Evolutionary conservation across 2,888 invertebrate genomes (phyloP).

Genomic region (Alitta virens): DNA sequence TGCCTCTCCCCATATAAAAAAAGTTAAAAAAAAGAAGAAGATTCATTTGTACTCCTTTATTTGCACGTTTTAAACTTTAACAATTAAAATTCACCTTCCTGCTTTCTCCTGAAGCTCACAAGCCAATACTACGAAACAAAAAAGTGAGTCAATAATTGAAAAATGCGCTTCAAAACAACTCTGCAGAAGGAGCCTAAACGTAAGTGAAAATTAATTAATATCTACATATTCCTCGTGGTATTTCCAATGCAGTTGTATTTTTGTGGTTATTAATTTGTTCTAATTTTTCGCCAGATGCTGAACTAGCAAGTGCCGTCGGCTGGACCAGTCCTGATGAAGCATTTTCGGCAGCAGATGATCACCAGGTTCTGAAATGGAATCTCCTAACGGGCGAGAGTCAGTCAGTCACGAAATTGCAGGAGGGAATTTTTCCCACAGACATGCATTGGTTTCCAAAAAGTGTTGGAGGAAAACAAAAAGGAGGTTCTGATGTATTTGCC

Average conservation of each 20-base stretch:
- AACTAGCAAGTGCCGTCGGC: slow-evolving; percentile 83
- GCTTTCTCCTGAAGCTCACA: too few relatives aligned
- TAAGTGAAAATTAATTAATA: too few relatives aligned
- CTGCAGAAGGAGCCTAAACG: slow-evolving; percentile 75
- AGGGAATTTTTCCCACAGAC: slow-evolving; percentile 83
- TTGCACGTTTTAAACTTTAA: too few relatives aligned
- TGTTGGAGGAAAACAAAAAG: slow-evolving; percentile 49
- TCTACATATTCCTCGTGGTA: too few relatives aligned
- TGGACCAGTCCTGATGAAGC: slow-evolving; percentile 95
- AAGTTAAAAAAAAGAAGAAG: too few relatives aligned
- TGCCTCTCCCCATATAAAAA: too few relatives aligned
- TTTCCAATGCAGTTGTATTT: too few relatives aligned
- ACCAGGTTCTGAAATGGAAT: slow-evolving; percentile 84
- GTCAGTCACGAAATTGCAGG: slow-evolving; percentile 72
- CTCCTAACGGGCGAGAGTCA: slow-evolving; percentile 74
- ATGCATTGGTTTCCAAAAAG: slow-evolving; percentile 82
- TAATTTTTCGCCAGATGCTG: slow-evolving; percentile 58
- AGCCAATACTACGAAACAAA: too few relatives aligned
- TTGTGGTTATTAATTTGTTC: too few relatives aligned
- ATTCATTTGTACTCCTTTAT: too few relatives aligned
- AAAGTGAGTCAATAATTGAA: too few relatives aligned
- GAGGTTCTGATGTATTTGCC: slow-evolving; percentile 75
- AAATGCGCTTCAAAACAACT: slow-evolving; percentile 81
- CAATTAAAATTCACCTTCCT: too few relatives aligned
- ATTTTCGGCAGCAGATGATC: slow-evolving; percentile 92